These are phyloP conservation scores for Karalla daura DNA, from an alignment of 2,797 vertebrate species.

Conservation along the genomic window DNA sequence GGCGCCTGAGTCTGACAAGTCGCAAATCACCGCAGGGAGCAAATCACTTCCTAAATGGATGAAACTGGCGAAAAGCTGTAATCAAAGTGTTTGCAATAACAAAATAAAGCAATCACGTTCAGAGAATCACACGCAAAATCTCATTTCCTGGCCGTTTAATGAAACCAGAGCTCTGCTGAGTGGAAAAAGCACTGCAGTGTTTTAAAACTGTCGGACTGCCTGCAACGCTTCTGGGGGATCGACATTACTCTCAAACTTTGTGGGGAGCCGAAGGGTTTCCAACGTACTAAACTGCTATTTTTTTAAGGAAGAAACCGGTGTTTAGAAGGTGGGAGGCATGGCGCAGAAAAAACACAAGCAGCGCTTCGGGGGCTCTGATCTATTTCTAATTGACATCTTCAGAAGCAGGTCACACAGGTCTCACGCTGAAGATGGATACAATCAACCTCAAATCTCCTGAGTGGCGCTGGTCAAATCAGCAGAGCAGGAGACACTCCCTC, in stretches of 20 bases:
- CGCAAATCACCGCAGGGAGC: slow-evolving; percentile 22
- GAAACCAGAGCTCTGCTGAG: slow-evolving; percentile 7
- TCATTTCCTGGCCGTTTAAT: neutral
- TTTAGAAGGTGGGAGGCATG: too few species aligned
- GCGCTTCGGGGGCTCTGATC: too few species aligned
- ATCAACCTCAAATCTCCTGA: too few species aligned
- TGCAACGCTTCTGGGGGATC: neutral
- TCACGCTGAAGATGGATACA: too few species aligned
- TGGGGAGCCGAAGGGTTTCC: too few species aligned
- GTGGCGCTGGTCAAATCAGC: too few species aligned
- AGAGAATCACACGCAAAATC: slow-evolving; percentile 10
- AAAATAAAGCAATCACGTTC: slow-evolving; percentile 24
- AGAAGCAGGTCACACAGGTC: too few species aligned
- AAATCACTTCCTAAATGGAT: slow-evolving; percentile 41
- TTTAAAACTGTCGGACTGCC: neutral
- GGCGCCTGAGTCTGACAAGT: slow-evolving; percentile 9
- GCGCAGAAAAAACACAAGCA: too few species aligned
- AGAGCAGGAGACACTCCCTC: too few species aligned
- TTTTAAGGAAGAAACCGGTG: too few species aligned
- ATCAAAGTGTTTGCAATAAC: slow-evolving; percentile 31
- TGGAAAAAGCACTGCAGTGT: neutral
- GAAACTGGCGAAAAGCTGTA: slow-evolving; percentile 21
- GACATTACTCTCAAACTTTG: neutral
- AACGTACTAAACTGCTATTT: too few species aligned
- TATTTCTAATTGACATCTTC: neutral